A percentile compares a stretch with the other conserved stretches of the same genome.
Conservation (phyloP, 1,140 invertebrate genomes). For the Anastrepha obliqua region DNA sequence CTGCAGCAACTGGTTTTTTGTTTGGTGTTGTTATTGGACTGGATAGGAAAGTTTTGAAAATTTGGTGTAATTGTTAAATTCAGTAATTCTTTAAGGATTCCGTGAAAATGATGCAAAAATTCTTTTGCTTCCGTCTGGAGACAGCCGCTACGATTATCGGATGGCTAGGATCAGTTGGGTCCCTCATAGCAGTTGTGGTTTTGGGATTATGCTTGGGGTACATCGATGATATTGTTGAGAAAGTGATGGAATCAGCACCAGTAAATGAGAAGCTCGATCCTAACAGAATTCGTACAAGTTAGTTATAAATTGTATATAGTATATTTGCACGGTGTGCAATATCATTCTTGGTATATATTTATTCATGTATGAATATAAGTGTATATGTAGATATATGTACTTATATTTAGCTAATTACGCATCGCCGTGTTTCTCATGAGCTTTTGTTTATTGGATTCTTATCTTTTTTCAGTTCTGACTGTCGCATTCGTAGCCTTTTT, state of each 20-base stretch:
- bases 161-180: conserved; percentile 4
- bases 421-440: neutral
- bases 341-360: neutral
- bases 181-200: neutral
- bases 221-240: neutral
- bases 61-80: too few relatives aligned
- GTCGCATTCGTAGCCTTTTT: conserved; percentile 1
- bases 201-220: conserved; percentile 21
- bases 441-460: neutral
- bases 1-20: too few relatives aligned
- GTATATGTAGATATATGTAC: neutral
- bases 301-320: neutral
- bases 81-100: too few relatives aligned
- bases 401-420: neutral
- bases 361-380: neutral
- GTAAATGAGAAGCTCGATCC: neutral
- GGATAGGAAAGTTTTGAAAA: too few relatives aligned
- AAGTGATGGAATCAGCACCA: neutral
- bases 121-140: conserved; percentile 20
- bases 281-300: neutral
- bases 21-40: too few relatives aligned
- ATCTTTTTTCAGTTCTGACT: conserved; percentile 13
- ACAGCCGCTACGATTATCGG: conserved; percentile 27
- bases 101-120: conserved; percentile 1
- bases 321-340: too few relatives aligned